phyloP scores from a whole-genome alignment of 2,888 invertebrate species.

The Rotaria socialis region DNA sequence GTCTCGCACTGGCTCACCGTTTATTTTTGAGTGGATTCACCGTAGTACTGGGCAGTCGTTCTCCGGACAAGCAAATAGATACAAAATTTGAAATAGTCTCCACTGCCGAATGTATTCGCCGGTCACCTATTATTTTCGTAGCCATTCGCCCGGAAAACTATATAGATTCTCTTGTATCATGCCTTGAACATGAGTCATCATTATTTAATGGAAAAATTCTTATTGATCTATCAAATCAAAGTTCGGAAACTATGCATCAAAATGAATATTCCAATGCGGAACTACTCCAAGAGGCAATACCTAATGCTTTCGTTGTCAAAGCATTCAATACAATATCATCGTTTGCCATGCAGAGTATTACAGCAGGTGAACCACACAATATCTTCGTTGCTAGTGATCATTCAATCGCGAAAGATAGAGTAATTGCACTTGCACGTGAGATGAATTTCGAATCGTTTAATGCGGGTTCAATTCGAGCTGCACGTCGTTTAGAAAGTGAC shows the following conservation, averaged over 20 bases:
- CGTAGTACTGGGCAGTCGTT: slow-evolving; percentile 52
- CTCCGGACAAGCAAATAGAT: slow-evolving; percentile 48
- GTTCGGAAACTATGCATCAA: slow-evolving; percentile 46
- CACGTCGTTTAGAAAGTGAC: slow-evolving; percentile 51
- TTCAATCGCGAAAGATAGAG: slow-evolving; percentile 49
- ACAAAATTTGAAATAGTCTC: slow-evolving; percentile 49
- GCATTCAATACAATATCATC: slow-evolving; percentile 54
- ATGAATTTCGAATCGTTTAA: slow-evolving; percentile 52
- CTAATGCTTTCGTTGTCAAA: slow-evolving; percentile 51
- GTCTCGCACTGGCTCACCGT: slow-evolving; percentile 51
- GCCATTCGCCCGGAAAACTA: slow-evolving; percentile 52
- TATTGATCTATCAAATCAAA: slow-evolving; percentile 52
- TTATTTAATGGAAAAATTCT: slow-evolving; percentile 50
- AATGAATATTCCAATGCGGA: slow-evolving; percentile 51
- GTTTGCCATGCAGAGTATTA: slow-evolving; percentile 51
- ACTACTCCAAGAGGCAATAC: slow-evolving; percentile 49
- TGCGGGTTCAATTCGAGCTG: slow-evolving; percentile 50
- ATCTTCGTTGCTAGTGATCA: slow-evolving; percentile 52
- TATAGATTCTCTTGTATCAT: slow-evolving; percentile 48
- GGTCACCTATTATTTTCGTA: slow-evolving; percentile 49
- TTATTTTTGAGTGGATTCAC: slow-evolving; percentile 51
- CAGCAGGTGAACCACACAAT: slow-evolving; percentile 48
- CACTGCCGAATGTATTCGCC: slow-evolving; percentile 49
- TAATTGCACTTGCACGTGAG: slow-evolving; percentile 50
- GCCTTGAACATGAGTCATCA: not conserved